Evolutionary conservation across 2,797 vertebrate species (phyloP).

Genomic region (Rhincodon typus): DNA sequence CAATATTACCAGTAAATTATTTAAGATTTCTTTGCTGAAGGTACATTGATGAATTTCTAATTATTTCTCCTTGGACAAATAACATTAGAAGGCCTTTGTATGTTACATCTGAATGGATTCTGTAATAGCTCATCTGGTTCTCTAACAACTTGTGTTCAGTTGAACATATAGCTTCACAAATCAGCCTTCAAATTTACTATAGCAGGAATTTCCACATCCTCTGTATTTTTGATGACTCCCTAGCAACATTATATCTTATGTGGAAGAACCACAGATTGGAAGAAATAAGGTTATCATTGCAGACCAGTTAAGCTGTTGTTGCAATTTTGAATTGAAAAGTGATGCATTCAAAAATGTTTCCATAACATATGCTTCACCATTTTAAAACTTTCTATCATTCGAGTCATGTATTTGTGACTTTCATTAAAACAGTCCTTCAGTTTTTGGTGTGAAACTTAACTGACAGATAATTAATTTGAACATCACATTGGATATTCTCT

Average conservation of each 20-base stretch:
- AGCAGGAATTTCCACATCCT: neutral
- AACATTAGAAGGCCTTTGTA: neutral
- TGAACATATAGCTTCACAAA: neutral
- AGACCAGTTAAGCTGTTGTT: neutral
- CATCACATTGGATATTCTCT: neutral
- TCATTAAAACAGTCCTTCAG: neutral
- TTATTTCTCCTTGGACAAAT: neutral
- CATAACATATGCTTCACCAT: neutral
- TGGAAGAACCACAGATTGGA: neutral
- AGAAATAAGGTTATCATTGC: neutral
- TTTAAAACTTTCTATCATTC: neutral
- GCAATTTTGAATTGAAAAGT: neutral
- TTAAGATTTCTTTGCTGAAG: neutral
- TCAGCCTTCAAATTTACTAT: neutral
- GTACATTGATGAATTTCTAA: slow-evolving; percentile 1
- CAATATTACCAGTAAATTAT: neutral
- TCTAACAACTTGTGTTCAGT: neutral
- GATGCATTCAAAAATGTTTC: neutral
- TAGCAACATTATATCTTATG: neutral
- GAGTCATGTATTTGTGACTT: neutral
- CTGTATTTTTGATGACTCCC: neutral
- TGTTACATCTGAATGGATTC: neutral
- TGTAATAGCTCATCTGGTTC: neutral
- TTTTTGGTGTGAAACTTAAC: neutral
- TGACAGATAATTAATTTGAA: slow-evolving; percentile 12